phyloP scores from a whole-genome alignment of 2,797 vertebrate species.

The Todus mexicanus region DNA sequence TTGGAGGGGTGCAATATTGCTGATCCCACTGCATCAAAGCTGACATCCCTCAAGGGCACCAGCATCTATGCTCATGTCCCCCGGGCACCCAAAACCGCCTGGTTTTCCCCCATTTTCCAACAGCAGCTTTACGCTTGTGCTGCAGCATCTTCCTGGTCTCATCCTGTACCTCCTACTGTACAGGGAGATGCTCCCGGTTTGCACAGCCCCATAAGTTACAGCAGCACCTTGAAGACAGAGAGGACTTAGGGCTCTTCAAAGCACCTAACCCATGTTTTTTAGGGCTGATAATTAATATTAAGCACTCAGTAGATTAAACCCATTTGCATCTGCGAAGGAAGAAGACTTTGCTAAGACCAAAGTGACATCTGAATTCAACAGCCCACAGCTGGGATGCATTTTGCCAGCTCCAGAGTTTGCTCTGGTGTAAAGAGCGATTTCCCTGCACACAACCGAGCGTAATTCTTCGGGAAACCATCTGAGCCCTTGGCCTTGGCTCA shows the following conservation, averaged over 20 bases:
- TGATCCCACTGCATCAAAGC: neutral
- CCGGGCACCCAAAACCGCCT: neutral
- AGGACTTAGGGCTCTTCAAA: rapidly evolving
- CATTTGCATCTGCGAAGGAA: neutral
- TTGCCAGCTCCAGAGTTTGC: conserved; percentile 49
- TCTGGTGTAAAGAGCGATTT: conserved; percentile 55
- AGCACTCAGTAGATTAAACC: neutral
- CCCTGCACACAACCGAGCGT: conserved; percentile 53
- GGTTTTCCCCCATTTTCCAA: neutral
- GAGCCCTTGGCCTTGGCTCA: conserved; percentile 67
- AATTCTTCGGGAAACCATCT: conserved; percentile 65
- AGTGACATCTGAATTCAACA: conserved; percentile 50
- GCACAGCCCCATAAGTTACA: neutral
- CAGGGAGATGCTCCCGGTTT: neutral
- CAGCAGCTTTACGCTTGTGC: neutral
- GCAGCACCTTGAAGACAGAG: neutral
- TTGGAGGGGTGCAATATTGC: neutral
- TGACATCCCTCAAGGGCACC: neutral
- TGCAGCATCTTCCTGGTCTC: neutral
- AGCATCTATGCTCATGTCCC: neutral
- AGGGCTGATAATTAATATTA: neutral
- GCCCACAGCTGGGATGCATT: conserved; percentile 58
- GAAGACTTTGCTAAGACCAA: neutral
- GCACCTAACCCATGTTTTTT: neutral
- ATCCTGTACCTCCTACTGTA: neutral